Percentiles rank a stretch among this genome's conserved stretches.
These are phyloP conservation scores for Malurus cyaneus DNA, from an alignment of 2,113 vertebrate species.

Conservation along the genomic window DNA sequence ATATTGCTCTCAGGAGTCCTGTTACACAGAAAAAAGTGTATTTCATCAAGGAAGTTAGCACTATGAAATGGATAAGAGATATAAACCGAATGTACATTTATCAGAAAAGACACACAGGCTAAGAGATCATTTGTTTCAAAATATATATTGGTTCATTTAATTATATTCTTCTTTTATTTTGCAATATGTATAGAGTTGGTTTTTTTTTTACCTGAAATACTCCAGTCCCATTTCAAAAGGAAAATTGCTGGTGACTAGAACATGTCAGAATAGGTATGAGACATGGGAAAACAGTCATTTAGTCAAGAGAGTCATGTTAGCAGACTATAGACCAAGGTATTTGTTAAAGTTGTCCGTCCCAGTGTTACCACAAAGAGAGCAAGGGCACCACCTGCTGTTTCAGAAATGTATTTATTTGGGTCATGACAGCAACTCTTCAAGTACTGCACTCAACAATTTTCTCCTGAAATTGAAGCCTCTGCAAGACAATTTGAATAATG, in stretches of 20 bases:
- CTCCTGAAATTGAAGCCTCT: background rate
- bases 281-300: background rate
- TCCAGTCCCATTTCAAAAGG: background rate
- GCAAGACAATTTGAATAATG: background rate
- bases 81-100: background rate
- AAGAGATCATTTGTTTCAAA: background rate
- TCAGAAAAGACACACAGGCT: background rate
- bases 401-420: background rate
- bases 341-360: background rate
- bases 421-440: conserved; percentile 19
- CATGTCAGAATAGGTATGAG: background rate
- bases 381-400: conserved; percentile 45
- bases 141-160: background rate
- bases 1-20: background rate
- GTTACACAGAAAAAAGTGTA: background rate
- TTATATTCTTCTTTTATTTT: background rate
- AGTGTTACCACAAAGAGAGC: background rate
- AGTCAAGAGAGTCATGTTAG: background rate
- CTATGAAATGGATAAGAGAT: background rate
- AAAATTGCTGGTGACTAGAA: background rate
- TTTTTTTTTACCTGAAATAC: background rate
- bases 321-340: background rate
- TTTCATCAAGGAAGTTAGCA: background rate
- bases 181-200: background rate
- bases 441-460: background rate